Conservation (phyloP, 2,113 vertebrate genomes). For the Scophthalmus maximus region DNA sequence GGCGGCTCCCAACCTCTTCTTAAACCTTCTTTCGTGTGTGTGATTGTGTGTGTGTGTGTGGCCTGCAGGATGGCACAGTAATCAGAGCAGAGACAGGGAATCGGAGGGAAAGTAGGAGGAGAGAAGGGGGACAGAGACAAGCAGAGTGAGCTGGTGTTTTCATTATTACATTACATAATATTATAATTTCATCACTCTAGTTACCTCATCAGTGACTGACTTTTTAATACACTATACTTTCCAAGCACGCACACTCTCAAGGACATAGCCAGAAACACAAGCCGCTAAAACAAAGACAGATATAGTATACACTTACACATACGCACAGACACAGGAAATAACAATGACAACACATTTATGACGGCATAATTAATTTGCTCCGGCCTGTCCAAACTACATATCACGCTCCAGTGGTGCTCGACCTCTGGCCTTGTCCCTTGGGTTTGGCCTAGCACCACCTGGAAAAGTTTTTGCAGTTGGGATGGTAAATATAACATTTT, state of each 20-base stretch:
- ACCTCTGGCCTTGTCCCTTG: constrained; percentile 28
- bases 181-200: constrained; percentile 39
- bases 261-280: background rate
- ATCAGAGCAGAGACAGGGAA: constrained; percentile 9
- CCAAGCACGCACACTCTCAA: constrained; percentile 5
- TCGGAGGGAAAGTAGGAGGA: background rate
- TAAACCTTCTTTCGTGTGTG: constrained; percentile 18
- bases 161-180: constrained; percentile 54
- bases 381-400: constrained; percentile 27
- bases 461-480: constrained; percentile 36
- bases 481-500: constrained; percentile 41
- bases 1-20: constrained; percentile 28
- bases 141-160: constrained; percentile 29
- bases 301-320: background rate
- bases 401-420: constrained; percentile 47
- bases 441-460: constrained; percentile 47
- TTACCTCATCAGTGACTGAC: constrained; percentile 17
- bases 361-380: constrained; percentile 46
- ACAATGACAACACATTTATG: constrained; percentile 29
- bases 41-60: constrained; percentile 2
- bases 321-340: background rate
- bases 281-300: background rate
- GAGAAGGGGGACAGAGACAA: constrained; percentile 6
- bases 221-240: constrained; percentile 20
- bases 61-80: constrained; percentile 14